These are phyloP conservation scores for Micrasema longulum DNA, from an alignment of 1,140 invertebrate genomes.

Conservation along the genomic window DNA sequence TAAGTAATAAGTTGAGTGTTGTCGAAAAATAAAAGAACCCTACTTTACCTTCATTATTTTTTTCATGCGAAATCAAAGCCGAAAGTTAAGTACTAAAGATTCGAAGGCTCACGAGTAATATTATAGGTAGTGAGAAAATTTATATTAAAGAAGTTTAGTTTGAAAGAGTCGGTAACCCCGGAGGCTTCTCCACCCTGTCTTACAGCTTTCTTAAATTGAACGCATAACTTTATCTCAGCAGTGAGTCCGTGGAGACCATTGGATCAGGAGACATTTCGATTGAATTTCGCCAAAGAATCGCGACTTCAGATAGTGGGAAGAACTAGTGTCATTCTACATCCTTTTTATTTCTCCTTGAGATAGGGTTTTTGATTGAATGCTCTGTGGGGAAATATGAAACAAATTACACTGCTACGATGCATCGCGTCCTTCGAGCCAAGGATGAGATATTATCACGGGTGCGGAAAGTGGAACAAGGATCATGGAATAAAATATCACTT, in stretches of 20 bases:
- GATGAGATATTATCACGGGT: too few species aligned
- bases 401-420: not conserved
- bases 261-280: constrained; percentile 17
- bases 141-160: constrained; percentile 25
- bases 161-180: constrained; percentile 11
- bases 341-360: not conserved
- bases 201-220: constrained; percentile 23
- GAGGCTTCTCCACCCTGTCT: not conserved
- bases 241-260: not conserved
- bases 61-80: too few species aligned
- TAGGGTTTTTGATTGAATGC: constrained; percentile 22
- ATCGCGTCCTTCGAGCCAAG: too few species aligned
- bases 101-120: too few species aligned
- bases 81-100: too few species aligned
- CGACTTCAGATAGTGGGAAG: not conserved
- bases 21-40: too few species aligned
- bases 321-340: not conserved
- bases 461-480: too few species aligned
- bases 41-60: too few species aligned
- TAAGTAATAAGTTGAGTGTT: too few species aligned
- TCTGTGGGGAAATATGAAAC: constrained; percentile 22
- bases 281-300: constrained; percentile 7
- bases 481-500: too few species aligned
- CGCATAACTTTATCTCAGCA: constrained; percentile 28
- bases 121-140: not conserved